phyloP scores from a whole-genome alignment of 2,113 vertebrate genomes.

The Bombycilla garrulus region DNA sequence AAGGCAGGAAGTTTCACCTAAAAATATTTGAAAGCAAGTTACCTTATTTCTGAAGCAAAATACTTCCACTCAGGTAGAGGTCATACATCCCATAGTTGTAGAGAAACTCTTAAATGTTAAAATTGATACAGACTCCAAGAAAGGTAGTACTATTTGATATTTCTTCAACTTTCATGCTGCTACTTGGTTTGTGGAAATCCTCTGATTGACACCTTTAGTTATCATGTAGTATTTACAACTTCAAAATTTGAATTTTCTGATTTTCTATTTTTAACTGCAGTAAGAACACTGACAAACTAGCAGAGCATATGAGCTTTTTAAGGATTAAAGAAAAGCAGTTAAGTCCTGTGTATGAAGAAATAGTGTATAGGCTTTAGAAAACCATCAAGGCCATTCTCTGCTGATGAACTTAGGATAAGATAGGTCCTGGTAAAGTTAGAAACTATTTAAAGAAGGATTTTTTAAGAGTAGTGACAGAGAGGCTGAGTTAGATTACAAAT shows the following conservation, averaged over 20 bases:
- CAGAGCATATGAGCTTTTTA: neutral
- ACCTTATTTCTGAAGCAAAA: neutral
- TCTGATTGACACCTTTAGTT: neutral
- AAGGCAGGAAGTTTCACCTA: neutral
- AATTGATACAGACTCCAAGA: neutral
- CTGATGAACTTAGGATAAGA: neutral
- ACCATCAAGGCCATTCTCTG: neutral
- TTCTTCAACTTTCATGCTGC: neutral
- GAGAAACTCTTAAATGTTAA: neutral
- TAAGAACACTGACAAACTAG: neutral
- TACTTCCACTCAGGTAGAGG: neutral
- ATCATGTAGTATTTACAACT: neutral
- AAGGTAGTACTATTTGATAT: neutral
- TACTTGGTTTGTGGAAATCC: neutral
- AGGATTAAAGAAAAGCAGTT: neutral
- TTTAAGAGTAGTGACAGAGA: neutral
- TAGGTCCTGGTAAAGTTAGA: neutral
- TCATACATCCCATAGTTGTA: neutral
- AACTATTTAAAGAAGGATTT: neutral
- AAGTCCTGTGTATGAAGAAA: neutral
- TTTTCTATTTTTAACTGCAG: neutral
- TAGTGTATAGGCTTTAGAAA: neutral
- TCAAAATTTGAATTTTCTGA: neutral
- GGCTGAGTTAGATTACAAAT: neutral
- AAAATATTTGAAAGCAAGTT: neutral